Evolutionary conservation across 2,797 vertebrate species (phyloP).

Genomic region (Channallabes apus): DNA sequence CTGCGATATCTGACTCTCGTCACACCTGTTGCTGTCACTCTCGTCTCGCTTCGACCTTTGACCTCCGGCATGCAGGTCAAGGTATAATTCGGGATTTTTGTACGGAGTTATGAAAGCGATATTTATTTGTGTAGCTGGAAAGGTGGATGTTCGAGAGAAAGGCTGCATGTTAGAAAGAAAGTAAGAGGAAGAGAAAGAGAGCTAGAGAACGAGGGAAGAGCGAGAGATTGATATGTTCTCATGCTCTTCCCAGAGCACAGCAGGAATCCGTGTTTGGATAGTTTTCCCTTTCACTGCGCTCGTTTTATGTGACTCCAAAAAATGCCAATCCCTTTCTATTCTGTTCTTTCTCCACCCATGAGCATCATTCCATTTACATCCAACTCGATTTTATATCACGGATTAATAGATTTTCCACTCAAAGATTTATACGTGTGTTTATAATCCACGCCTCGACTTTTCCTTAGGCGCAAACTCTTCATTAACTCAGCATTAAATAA

Average conservation of each 20-base stretch:
- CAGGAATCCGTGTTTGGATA: constrained; percentile 73
- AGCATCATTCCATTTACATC: constrained; percentile 31
- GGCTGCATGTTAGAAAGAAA: neutral
- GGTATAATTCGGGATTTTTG: constrained; percentile 44
- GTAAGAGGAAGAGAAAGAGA: neutral
- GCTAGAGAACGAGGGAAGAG: constrained; percentile 1
- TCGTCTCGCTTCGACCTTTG: constrained; percentile 36
- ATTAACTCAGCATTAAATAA: neutral
- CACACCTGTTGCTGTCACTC: constrained; percentile 74
- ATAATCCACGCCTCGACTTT: neutral
- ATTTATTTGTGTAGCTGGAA: constrained; percentile 41
- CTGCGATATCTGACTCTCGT: constrained; percentile 68
- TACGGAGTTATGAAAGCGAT: constrained; percentile 38
- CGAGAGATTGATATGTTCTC: constrained; percentile 57
- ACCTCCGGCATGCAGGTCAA: constrained; percentile 60
- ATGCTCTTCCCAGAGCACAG: constrained; percentile 64
- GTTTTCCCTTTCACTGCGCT: constrained; percentile 70
- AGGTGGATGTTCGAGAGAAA: constrained; percentile 25
- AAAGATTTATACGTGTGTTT: neutral
- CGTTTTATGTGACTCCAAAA: constrained; percentile 78
- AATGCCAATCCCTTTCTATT: constrained; percentile 68
- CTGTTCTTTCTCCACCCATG: constrained; percentile 58
- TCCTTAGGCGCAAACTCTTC: neutral
- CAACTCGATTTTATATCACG: neutral
- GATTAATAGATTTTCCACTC: neutral